Conservation (phyloP, 1,140 invertebrate genomes). For the Drosophila serrata region DNA sequence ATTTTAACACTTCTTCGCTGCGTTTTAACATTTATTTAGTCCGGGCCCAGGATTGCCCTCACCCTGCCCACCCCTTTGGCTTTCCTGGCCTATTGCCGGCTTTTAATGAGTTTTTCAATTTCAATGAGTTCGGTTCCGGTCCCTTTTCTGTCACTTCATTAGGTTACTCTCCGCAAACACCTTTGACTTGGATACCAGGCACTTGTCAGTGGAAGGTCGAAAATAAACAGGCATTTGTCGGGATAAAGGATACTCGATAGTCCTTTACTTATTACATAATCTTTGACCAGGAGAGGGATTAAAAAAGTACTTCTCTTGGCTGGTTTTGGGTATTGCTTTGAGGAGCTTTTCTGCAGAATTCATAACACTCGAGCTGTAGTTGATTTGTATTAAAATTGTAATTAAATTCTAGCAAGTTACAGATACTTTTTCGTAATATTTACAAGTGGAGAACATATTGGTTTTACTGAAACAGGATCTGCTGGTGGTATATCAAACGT, state of each 20-base stretch:
- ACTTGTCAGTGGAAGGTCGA: constrained; percentile 15
- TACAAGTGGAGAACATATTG: neutral
- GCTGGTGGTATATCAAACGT: neutral
- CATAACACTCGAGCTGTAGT: neutral
- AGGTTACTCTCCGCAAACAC: constrained; percentile 37
- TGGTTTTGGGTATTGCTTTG: neutral
- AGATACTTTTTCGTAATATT: neutral
- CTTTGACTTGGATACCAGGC: constrained; percentile 24
- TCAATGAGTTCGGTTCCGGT: constrained; percentile 47
- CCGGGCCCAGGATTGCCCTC: constrained; percentile 41
- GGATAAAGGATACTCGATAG: constrained; percentile 23
- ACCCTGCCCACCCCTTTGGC: neutral
- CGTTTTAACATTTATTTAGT: constrained; percentile 82
- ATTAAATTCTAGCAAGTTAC: neutral
- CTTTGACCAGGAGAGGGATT: neutral
- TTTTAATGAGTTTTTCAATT: constrained; percentile 58
- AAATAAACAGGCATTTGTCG: constrained; percentile 12
- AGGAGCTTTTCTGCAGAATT: neutral
- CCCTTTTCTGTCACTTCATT: constrained; percentile 50
- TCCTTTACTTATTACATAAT: neutral
- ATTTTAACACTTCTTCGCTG: constrained; percentile 82
- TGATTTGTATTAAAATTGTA: too few species aligned
- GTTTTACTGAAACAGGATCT: neutral
- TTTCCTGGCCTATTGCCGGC: constrained; percentile 5
- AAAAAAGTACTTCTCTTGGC: neutral